A percentile compares a stretch with the other conserved stretches of the same genome.
Evolutionary conservation across 2,797 vertebrate species (phyloP).

Genomic region (Thaleichthys pacificus): DNA sequence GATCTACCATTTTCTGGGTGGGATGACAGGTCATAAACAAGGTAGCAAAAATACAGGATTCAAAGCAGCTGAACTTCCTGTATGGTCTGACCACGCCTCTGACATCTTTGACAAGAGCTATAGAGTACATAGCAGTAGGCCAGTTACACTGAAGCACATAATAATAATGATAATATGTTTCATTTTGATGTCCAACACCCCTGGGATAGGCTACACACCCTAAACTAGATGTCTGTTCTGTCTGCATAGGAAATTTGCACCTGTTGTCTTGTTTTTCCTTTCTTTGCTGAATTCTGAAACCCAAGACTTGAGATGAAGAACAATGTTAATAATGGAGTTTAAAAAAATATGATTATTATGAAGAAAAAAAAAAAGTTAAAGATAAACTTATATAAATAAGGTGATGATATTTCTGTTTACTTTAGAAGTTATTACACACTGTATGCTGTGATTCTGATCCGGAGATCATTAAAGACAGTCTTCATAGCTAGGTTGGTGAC

Average conservation of each 20-base stretch:
- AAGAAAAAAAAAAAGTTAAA: constrained; percentile 50
- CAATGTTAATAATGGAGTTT: constrained; percentile 70
- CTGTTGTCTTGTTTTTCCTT: constrained; percentile 76
- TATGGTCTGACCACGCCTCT: background rate
- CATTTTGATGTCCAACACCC: background rate
- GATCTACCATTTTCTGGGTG: constrained; percentile 3
- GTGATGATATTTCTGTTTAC: constrained; percentile 83
- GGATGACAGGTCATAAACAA: background rate
- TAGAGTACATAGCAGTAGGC: background rate
- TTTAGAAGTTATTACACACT: constrained; percentile 83
- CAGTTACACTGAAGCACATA: constrained; percentile 21
- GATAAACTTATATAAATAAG: constrained; percentile 75
- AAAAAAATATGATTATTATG: constrained; percentile 58
- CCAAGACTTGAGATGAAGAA: constrained; percentile 69
- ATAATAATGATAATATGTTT: no score
- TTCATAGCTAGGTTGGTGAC: constrained; percentile 70
- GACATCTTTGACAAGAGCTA: background rate
- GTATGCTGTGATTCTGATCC: constrained; percentile 84
- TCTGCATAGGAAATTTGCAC: constrained; percentile 60
- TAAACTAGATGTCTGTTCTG: constrained; percentile 27
- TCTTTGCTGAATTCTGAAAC: constrained; percentile 74
- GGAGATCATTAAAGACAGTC: constrained; percentile 81
- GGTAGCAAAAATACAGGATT: background rate
- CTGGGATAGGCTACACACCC: constrained; percentile 9
- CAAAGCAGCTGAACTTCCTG: background rate